Evolutionary conservation across 2,113 vertebrate species (phyloP), one percentile per base, ranked within the genome.

Genomic region (Percopsis transmontana): DNA sequence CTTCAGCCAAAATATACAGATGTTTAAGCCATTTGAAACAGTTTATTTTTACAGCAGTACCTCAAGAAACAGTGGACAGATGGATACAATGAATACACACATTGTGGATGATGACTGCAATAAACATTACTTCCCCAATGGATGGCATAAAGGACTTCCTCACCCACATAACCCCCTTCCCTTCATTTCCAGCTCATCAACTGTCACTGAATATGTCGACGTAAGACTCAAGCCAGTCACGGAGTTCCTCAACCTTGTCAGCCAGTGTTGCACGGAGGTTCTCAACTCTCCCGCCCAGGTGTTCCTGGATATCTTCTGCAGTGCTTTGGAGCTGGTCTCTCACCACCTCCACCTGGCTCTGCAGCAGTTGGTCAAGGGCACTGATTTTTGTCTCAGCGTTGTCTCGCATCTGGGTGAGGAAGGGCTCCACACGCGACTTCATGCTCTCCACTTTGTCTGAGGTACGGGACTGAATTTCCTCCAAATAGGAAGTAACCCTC

Each of bases 371-470:
- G 4, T 79, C 81, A 20, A 94, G 70, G 55, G 80, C 73, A 55
- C 42, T 68, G 47, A 93, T 45, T 39, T 91, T 91, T 0, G 85
- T 70, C 72, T 88, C 68, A 0, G 88, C 80, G 41, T 90, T 90
- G 23, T 92, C 83, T 0, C 66, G 79, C 16, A 93, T 52, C n/a
- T 82, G 72, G 50, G 57, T 2, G 2, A 91, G 2, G 15, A 85
- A 92, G 1, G 93, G 91, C 45, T 85, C 70, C 2, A 93, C 10
- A 0, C 55, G 79, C 0, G 58, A 21, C 54, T 42, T 89, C 70
- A 91, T 0, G 0, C 77, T 68, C 0, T 84, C 84, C 42, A 88
- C 2, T 16, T 81, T 87, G 3, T 86, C 66, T 0, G 74, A 33
- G 33, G 85, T 51, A 9, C 79, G 76, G 44, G 66, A 20, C 7